Evolutionary conservation across 1,140 invertebrate genomes (phyloP), one percentile per base, ranked within the genome.

Genomic region (Coptotermes formosanus): DNA sequence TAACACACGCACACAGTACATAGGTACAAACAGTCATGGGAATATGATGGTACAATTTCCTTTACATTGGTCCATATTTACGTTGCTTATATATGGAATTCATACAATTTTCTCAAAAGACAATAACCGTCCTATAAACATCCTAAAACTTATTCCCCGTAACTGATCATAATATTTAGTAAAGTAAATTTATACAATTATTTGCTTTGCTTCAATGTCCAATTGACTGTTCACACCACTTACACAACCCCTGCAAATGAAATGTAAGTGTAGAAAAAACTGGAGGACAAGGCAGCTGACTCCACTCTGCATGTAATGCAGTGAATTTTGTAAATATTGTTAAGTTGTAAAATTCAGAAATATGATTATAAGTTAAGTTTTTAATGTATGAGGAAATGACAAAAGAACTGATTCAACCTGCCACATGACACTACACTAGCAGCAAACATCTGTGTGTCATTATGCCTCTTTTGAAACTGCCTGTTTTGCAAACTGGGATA

Each of bases 11-110:
- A 64, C 19, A 75, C n/a, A 30, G 64, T 75, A 75, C 64, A 30
- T n/a, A 75, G 64, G 64, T 75, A 75, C 64, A 75, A 75, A 75
- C 25, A 30, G 64, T n/a, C 64, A 75, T 30, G n/a, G n/a, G 64
- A 75, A n/a, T 30, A 12, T n/a, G 64, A 75, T 75, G 64, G n/a
- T 21, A 30, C 25, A 30, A 75, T 75, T 75, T 75, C 64, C n/a
- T 75, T 30, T n/a, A 75, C 14, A 30, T 75, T 30, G n/a, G n/a
- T 30, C n/a, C 64, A n/a, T 30, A n/a, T 30, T 75, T 16, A 75
- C n/a, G 8, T 30, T 75, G 14, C 52, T 16, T 75, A n/a, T 75
- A 75, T 25, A 30, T 75, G 52, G 52, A 55, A 55, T 55, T 55
- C 52, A 4, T 12, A 30, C n/a, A 16, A 75, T 75, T n/a, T 75